Conservation (phyloP, 1,140 invertebrate species). For the Pseudomyrmex concolor region DNA sequence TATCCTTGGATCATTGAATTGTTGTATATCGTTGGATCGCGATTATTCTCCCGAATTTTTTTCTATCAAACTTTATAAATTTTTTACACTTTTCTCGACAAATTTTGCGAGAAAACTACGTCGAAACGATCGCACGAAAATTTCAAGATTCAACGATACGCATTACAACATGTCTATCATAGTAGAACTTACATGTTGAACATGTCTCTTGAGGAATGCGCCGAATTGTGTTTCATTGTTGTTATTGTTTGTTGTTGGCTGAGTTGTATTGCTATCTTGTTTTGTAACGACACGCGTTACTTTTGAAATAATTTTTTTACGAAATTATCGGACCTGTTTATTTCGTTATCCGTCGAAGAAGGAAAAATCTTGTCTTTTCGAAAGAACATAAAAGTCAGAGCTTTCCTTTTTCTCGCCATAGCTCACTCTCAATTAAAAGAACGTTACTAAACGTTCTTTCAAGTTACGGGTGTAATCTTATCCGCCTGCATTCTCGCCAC, state of each 20-base stretch:
- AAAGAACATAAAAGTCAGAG: conserved; percentile 21
- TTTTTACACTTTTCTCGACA: neutral
- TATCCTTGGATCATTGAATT: conserved; percentile 21
- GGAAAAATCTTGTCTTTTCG: conserved; percentile 4
- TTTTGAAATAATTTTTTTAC: neutral
- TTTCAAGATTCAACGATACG: conserved; percentile 24
- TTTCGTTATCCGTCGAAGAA: conserved; percentile 16
- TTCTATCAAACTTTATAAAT: conserved; percentile 5
- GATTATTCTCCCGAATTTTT: too few species aligned
- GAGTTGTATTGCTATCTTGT: conserved; percentile 68
- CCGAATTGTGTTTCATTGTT: conserved; percentile 73
- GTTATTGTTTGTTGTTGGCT: conserved; percentile 73
- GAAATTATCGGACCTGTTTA: neutral
- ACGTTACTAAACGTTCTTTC: conserved; percentile 35
- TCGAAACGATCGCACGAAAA: neutral
- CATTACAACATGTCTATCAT: neutral
- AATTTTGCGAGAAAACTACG: too few species aligned
- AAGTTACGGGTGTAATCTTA: conserved; percentile 19
- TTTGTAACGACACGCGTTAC: conserved; percentile 8
- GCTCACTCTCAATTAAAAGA: conserved; percentile 8
- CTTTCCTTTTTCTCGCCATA: conserved; percentile 31
- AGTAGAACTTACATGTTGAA: neutral
- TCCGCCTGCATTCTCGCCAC: conserved; percentile 27
- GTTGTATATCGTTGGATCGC: conserved; percentile 8
- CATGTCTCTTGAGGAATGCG: conserved; percentile 61